Base-by-base conservation (phyloP, 2,797 vertebrate species). In the Gadopsis marmoratus region DNA sequence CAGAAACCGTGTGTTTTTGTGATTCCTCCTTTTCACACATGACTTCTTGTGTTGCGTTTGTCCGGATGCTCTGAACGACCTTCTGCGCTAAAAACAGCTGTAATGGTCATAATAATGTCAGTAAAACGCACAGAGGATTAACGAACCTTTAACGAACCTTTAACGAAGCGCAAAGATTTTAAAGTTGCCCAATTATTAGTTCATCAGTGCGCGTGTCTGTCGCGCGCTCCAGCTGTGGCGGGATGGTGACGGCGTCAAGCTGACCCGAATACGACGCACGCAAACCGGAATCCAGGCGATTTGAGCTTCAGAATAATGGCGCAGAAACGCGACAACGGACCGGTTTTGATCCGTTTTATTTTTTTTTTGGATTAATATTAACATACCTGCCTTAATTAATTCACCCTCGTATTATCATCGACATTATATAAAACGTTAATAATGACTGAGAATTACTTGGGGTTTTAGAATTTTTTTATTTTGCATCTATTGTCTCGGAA, bases 221-320 rank as follows among this genome's bases (percentile, higher is more conserved):
- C 64, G 55, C 21, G 67, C 71, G 65, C 55, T 51, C 56, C 67
- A 65, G 81, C 81, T 76, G 81, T 74, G 71, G 45, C 64, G 59
- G 64, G 64, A 54, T 39, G 67, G 47, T 60, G 12, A 5, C 53
- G 7, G 3, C 2, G 61, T 83, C 47, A 77, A 81, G 51, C 2
- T 51, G 7, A 4, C 5, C 3, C 5, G 1, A 39, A 54, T 35
- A 1, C 21, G 2, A 14, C 53, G 1, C 11, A 9, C 0, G 9
- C 33, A 47, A 48, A 11, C 51, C 35, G n/a, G 53, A 72, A 59
- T 1, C 9, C 0, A 2, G 2, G 3, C 1, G 2, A n/a, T 23
- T 55, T 23, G 10, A 7, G 4, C 26, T 56, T 74, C 61, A 50
- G 13, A 60, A 56, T 60, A 71, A 78, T 7, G 7, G 33, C 3